phyloP scores from a whole-genome alignment of 1,140 invertebrate species.

The Drosophila chauvacae region DNA sequence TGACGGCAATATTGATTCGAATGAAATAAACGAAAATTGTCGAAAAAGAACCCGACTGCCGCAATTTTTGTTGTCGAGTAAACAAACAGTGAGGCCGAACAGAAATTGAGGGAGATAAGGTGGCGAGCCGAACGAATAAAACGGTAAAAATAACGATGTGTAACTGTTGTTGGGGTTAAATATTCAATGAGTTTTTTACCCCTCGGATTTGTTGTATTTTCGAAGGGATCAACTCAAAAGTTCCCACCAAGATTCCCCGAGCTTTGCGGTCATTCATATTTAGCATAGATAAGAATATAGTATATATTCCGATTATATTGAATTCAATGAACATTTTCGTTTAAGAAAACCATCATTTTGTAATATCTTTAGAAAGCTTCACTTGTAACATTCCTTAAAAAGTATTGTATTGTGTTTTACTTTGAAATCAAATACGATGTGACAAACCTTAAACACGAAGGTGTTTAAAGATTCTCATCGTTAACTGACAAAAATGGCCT shows the following conservation, averaged over 20 bases:
- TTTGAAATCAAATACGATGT: too few species aligned
- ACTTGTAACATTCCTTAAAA: too few species aligned
- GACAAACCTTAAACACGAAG: too few species aligned
- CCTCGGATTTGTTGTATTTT: slow-evolving; percentile 30
- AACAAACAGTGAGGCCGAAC: slow-evolving; percentile 56
- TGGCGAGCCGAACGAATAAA: slow-evolving; percentile 49
- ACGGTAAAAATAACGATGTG: slow-evolving; percentile 49
- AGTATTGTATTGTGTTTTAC: too few species aligned
- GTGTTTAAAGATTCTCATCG: too few species aligned
- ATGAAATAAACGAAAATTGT: slow-evolving; percentile 61
- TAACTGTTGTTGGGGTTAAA: slow-evolving; percentile 45
- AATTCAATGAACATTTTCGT: too few species aligned
- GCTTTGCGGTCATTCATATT: not conserved
- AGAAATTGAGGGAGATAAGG: slow-evolving; percentile 63
- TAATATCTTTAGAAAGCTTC: too few species aligned
- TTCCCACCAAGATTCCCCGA: slow-evolving; percentile 30
- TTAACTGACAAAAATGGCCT: too few species aligned
- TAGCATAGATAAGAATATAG: not conserved
- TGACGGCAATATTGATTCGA: slow-evolving; percentile 82
- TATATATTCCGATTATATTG: too few species aligned
- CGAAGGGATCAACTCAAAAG: slow-evolving; percentile 13
- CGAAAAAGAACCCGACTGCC: slow-evolving; percentile 40
- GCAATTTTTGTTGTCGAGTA: slow-evolving; percentile 72
- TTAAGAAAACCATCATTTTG: too few species aligned
- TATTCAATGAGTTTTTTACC: slow-evolving; percentile 23